Evolutionary conservation across 35 echinoderm and acorn worm genomes (phyloP).

Genomic region (Anneissia japonica): DNA sequence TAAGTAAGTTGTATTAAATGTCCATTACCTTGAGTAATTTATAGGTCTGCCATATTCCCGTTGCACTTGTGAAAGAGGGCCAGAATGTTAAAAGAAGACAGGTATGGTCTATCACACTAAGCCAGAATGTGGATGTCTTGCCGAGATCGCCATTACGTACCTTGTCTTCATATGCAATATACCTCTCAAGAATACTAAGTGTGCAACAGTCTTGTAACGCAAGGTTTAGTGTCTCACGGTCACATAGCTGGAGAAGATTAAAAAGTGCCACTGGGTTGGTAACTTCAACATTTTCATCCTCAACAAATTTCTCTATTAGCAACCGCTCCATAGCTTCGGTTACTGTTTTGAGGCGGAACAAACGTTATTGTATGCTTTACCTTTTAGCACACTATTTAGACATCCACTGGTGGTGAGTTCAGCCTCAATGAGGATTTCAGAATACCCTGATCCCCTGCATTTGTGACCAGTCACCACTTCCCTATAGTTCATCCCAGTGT

Average conservation of each 20-base stretch:
- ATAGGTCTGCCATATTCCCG: constrained; percentile 41
- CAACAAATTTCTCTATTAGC: neutral
- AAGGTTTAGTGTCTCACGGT: neutral
- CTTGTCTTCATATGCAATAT: constrained; percentile 31
- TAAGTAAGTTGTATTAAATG: neutral
- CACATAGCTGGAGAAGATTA: neutral
- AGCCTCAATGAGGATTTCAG: constrained; percentile 41
- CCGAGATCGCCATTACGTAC: constrained; percentile 40
- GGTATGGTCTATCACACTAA: constrained; percentile 52
- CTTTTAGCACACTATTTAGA: constrained; percentile 30
- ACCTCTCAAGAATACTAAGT: constrained; percentile 3
- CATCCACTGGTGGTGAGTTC: constrained; percentile 41
- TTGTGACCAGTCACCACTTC: constrained; percentile 42
- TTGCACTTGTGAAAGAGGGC: constrained; percentile 29
- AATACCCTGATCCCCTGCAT: constrained; percentile 43
- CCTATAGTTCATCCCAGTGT: constrained; percentile 33
- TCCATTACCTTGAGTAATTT: constrained; percentile 47
- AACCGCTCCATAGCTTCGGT: neutral
- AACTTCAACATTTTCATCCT: neutral
- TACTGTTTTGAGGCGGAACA: constrained; percentile 10
- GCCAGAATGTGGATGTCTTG: constrained; percentile 61
- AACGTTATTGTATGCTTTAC: constrained; percentile 29
- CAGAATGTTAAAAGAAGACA: constrained; percentile 47
- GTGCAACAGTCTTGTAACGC: neutral
- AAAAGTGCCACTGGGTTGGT: neutral